These are phyloP conservation scores for Nyctalus aviator DNA, from an alignment of 2,797 vertebrate genomes.

Conservation along the genomic window DNA sequence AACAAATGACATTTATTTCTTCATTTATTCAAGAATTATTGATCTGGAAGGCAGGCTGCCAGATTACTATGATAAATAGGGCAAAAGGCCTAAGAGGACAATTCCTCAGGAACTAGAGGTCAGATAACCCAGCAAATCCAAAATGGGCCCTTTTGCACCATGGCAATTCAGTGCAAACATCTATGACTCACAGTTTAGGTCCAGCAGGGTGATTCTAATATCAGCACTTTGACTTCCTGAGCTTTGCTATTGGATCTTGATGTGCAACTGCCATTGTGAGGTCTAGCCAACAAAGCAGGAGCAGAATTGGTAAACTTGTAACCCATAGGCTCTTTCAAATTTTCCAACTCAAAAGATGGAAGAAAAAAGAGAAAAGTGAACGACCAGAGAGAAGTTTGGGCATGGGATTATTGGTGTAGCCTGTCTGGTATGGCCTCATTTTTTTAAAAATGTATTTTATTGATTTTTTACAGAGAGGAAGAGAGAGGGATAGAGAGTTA, in stretches of 20 bases:
- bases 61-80: background rate
- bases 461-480: too few species aligned
- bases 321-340: background rate
- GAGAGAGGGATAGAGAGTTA: too few species aligned
- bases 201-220: background rate
- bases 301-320: background rate
- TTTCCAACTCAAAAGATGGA: background rate
- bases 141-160: background rate
- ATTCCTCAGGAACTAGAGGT: background rate
- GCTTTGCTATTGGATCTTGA: background rate
- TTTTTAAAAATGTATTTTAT: too few species aligned
- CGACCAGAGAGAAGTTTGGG: background rate
- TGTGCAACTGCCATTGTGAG: background rate
- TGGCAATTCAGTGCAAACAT: background rate
- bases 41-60: background rate
- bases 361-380: background rate
- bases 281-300: background rate
- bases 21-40: background rate
- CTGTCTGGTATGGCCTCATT: background rate
- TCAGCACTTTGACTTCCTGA: background rate
- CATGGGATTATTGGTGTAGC: too few species aligned
- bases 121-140: conserved; percentile 27
- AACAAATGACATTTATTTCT: conserved; percentile 6
- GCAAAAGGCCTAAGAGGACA: background rate
- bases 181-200: background rate